Conservation (phyloP, 2,888 invertebrate species). For the Bunonema sp. region DNA sequence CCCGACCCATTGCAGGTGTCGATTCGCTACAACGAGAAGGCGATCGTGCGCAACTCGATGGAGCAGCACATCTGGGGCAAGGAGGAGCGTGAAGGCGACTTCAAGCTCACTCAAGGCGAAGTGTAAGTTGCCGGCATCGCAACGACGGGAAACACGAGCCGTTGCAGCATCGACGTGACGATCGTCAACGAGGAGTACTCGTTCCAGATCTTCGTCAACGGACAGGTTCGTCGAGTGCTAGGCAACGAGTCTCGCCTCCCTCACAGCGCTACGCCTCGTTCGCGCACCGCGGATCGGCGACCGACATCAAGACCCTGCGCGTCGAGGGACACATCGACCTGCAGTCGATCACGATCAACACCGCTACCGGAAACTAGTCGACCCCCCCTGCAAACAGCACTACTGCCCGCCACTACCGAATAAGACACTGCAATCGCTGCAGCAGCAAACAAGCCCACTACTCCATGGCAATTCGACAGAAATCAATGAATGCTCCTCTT, state of each 20-base stretch:
- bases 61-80: conserved; percentile 34
- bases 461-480: too few relatives aligned
- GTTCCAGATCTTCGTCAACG: conserved; percentile 38
- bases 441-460: too few relatives aligned
- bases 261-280: conserved; percentile 29
- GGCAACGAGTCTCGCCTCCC: not conserved
- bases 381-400: too few relatives aligned
- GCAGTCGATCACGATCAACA: conserved; percentile 40
- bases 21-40: conserved; percentile 38
- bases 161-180: conserved; percentile 36
- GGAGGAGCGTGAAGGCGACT: conserved; percentile 41
- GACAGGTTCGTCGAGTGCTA: conserved; percentile 8
- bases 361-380: conserved; percentile 25
- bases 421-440: too few relatives aligned
- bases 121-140: conserved; percentile 12
- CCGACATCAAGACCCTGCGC: conserved; percentile 34
- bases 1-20: conserved; percentile 24
- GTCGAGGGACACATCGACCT: conserved; percentile 27
- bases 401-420: too few relatives aligned
- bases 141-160: not conserved
- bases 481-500: too few relatives aligned
- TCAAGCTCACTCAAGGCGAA: conserved; percentile 32
- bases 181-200: conserved; percentile 40
- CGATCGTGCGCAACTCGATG: conserved; percentile 40
- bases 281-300: conserved; percentile 32